Evolutionary conservation across 2,113 vertebrate species (phyloP), one percentile per base, ranked within the genome.

Genomic region (Hemichromis elongatus): DNA sequence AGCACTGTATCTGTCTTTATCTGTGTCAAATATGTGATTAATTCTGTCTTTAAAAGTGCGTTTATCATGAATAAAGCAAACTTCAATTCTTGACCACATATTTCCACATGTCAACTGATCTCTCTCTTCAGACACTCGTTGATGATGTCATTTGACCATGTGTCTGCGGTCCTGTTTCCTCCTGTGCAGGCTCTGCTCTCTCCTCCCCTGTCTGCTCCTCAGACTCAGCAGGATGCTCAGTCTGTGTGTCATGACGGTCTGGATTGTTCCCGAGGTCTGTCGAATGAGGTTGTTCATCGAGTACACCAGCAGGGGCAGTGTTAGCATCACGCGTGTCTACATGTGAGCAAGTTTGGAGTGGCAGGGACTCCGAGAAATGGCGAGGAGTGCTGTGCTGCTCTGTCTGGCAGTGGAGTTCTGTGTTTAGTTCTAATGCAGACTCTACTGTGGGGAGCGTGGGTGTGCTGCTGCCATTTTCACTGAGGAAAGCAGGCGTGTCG

Each of bases 261-360:
- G 89, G 85, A 88, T 82, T 81, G 94, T 98, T 97, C 92, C 96
- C 97, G 94, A 97, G 96, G 91, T 97, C 96, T 92, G 96, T 95
- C 83, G 94, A 96, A 3, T 93, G 93, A 87, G 95, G 96, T 50
- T 94, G 97, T 90, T 97, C 95, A 2, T 90, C 54, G 28, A 97
- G 96, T 28, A 96, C 93, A 61, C 94, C 95, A 86, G 91, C 95
- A 77, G 97, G 97, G 54, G 96, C 94, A 86, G 93, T 84, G 26
- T 89, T 87, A 16, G 93, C 89, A 24, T 98, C 96, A 12, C 89
- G 95, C 77, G 97, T 93, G 10, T 96, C 96, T 4, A 93, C 97
- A 95, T 83, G 97, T 96, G 68, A 85, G 83, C 26, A 18, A 5
- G 78, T 87, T 57, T 88, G 88, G 68, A 37, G 97, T 95, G 80